phyloP scores from a whole-genome alignment of 1,140 invertebrate genomes.

The Artemia franciscana region DNA sequence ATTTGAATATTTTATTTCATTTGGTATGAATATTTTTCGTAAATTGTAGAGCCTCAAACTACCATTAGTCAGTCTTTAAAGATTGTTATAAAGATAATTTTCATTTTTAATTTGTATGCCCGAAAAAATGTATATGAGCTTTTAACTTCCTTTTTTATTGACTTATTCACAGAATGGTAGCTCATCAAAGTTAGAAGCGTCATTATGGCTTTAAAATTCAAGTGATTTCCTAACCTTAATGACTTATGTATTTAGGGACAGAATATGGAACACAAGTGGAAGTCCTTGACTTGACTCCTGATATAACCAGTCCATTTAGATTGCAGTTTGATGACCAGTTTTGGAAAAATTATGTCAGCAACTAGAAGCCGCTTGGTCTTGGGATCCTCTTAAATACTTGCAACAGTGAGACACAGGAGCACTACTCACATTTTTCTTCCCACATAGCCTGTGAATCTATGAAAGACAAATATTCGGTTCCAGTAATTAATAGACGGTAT shows the following conservation, averaged over 20 bases:
- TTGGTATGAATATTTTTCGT: too few species aligned
- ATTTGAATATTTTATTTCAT: too few species aligned
- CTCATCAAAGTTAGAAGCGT: too few species aligned
- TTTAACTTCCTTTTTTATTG: too few species aligned
- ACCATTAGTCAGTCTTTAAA: too few species aligned
- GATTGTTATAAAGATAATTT: too few species aligned
- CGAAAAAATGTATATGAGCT: too few species aligned
- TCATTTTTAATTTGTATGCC: too few species aligned
- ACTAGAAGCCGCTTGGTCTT: conserved; percentile 75
- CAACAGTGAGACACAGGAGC: conserved; percentile 56
- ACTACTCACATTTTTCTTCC: conserved; percentile 74
- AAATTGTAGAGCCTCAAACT: too few species aligned
- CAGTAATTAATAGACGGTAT: conserved; percentile 70
- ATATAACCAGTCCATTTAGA: conserved; percentile 62
- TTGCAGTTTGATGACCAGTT: conserved; percentile 81
- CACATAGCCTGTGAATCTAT: conserved; percentile 74
- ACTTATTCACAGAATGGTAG: too few species aligned
- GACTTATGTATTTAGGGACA: background rate
- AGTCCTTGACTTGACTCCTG: conserved; percentile 75
- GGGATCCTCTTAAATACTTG: conserved; percentile 86
- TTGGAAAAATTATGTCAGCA: conserved; percentile 61
- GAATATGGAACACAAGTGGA: conserved; percentile 27
- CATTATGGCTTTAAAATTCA: too few species aligned
- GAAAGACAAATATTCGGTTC: conserved; percentile 67
- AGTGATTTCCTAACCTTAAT: too few species aligned